Evolutionary conservation across 2,888 invertebrate genomes (phyloP), one percentile per base, ranked within the genome.

Genomic region (Calliopum simillimum): DNA sequence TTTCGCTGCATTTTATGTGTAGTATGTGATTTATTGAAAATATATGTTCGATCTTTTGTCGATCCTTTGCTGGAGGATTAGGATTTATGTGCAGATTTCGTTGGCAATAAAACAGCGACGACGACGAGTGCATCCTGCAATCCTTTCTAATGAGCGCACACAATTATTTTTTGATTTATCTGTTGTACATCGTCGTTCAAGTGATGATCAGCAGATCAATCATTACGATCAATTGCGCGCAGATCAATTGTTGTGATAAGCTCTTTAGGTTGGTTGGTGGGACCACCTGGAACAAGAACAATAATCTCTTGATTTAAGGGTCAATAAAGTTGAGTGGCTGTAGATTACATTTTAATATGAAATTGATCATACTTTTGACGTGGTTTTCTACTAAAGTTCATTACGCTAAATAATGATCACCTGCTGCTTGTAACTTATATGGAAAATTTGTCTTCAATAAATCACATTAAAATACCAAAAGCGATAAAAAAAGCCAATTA

Each of bases 331-430:
- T 53, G 53, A 53, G 23, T 33, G 33, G 5, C 33, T 6, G 33
- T 33, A 33, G 33, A 2, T 4, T 6, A 6, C 2, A 33, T 33
- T 33, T 46, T 62, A 72, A 53, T n/a, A n/a, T 16, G 46, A 56
- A 64, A 13, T 14, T 1, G 55, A 14, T 55, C 44, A 41, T 47
- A 61, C 23, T 71, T 71, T 70, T 70, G 68, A 33, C n/a, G 23
- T 8, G 4, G 63, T 33, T 33, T 12, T 64, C 19, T 19, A 43
- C 33, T 44, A 53, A 53, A 65, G 65, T 65, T 33, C 49, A 62
- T 41, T 49, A 14, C 41, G 6, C 56, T 53, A 65, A 65, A 67
- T 70, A 71, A 69, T 71, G 69, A 71, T 65, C 63, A 23, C 19
- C 21, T 13, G 55, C 21, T 23, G 41, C 25, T 58, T 25, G 47